Evolutionary conservation across 2,888 invertebrate species (phyloP), one percentile per base, ranked within the genome.

Genomic region (Muscina levida): DNA sequence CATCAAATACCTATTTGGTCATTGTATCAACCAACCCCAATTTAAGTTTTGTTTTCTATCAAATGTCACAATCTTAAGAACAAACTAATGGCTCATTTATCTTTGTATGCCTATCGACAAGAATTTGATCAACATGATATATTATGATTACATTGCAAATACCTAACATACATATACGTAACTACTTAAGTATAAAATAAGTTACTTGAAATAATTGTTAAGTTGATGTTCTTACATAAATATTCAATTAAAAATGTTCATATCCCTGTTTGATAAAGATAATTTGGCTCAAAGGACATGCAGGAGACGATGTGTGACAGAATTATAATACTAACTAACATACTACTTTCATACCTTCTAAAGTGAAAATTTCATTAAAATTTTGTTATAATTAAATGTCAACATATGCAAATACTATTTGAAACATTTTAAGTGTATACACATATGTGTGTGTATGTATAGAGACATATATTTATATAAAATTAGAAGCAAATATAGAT

Each of bases 311-410:
- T 19, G 13, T 48, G 8, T 19, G 48, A 48, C 46, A n/a, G 48
- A 48, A 46, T 44, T 8, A 57, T 31, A 3, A 4, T 15, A n/a
- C 17, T 31, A 31, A 57, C 57, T 31, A 10, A 53, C 51, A 57
- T 22, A 22, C 10, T 53, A 57, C 31, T 24, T 24, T 31, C 15
- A 11, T 24, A 57, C 19, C 62, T 42, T 57, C 42, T 15, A 77
- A 83, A 80, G 77, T 83, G 83, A 83, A 84, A 86, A 86, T 83
- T 86, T 87, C 82, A 85, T 87, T 86, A 85, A 85, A 85, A 85
- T 84, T 80, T 74, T 84, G 83, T 85, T 84, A 83, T 86, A 87
- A 87, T 86, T 86, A 86, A 86, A 86, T 85, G 85, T 84, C 85
- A 86, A 85, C 85, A 86, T 85, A 85, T 84, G 85, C 87, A 86